phyloP scores from a whole-genome alignment of 2,888 invertebrate species.

The Lypha dubia region DNA sequence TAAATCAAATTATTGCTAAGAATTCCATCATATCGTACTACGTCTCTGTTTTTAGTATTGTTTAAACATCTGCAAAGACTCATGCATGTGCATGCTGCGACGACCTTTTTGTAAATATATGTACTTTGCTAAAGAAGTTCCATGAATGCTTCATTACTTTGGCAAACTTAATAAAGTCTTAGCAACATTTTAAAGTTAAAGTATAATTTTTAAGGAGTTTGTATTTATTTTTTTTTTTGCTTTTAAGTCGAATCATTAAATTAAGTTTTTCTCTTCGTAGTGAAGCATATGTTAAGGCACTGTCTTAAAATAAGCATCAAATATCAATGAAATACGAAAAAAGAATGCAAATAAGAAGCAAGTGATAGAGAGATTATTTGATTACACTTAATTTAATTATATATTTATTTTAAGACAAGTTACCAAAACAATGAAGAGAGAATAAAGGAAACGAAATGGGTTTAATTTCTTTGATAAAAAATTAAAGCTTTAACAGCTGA shows the following conservation, averaged over 20 bases:
- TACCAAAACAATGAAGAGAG: too few species aligned
- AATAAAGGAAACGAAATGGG: too few species aligned
- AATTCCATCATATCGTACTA: background rate
- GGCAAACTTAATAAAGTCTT: conserved; percentile 53
- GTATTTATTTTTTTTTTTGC: background rate
- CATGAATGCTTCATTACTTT: conserved; percentile 53
- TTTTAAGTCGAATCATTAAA: conserved; percentile 1
- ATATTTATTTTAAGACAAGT: too few species aligned
- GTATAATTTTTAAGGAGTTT: conserved; percentile 1
- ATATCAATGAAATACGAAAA: background rate
- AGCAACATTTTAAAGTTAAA: conserved; percentile 28
- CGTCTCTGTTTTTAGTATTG: background rate
- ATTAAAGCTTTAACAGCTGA: too few species aligned
- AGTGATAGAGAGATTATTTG: background rate
- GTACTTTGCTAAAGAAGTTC: background rate
- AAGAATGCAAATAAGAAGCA: background rate
- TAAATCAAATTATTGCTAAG: conserved; percentile 1
- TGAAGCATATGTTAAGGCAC: too few species aligned
- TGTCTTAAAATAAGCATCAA: conserved; percentile 10
- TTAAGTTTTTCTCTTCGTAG: background rate
- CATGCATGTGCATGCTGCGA: conserved; percentile 17
- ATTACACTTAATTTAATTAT: background rate
- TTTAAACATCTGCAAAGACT: background rate
- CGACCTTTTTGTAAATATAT: background rate
- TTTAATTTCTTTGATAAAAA: too few species aligned